Evolutionary conservation across 2,797 vertebrate genomes (phyloP).

Genomic region (Oreonectes daqikongensis): DNA sequence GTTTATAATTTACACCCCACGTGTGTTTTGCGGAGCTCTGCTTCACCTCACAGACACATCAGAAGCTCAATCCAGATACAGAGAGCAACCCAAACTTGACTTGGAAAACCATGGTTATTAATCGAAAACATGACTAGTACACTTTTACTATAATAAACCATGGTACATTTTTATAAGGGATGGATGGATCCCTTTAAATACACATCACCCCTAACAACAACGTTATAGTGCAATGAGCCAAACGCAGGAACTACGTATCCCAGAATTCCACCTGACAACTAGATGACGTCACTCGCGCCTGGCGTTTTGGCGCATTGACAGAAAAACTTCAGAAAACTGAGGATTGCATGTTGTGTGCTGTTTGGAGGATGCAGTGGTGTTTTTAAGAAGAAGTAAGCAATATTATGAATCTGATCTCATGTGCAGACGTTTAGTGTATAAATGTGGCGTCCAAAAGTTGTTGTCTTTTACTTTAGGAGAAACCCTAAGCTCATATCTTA

Average conservation of each 20-base stretch:
- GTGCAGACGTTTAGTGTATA: background rate
- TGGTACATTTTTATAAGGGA: too few species aligned
- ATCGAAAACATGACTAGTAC: too few species aligned
- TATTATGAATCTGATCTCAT: background rate
- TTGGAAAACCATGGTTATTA: background rate
- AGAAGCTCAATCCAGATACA: background rate
- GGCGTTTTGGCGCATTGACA: background rate
- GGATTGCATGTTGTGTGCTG: background rate
- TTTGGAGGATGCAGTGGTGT: background rate
- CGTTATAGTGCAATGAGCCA: background rate
- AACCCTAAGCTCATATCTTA: background rate
- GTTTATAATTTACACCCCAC: background rate
- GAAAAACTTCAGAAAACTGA: too few species aligned
- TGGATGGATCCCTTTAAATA: too few species aligned
- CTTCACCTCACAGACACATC: background rate
- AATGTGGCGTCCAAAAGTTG: background rate
- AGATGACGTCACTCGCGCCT: background rate
- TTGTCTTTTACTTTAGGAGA: background rate
- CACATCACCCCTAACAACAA: too few species aligned
- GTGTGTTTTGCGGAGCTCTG: too few species aligned
- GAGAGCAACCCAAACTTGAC: background rate
- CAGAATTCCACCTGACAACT: background rate
- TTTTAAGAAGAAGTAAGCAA: background rate
- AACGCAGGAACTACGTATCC: conserved; percentile 1
- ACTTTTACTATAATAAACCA: too few species aligned